Conservation (phyloP, 2,113 vertebrate species). For the Tringa solitaria region DNA sequence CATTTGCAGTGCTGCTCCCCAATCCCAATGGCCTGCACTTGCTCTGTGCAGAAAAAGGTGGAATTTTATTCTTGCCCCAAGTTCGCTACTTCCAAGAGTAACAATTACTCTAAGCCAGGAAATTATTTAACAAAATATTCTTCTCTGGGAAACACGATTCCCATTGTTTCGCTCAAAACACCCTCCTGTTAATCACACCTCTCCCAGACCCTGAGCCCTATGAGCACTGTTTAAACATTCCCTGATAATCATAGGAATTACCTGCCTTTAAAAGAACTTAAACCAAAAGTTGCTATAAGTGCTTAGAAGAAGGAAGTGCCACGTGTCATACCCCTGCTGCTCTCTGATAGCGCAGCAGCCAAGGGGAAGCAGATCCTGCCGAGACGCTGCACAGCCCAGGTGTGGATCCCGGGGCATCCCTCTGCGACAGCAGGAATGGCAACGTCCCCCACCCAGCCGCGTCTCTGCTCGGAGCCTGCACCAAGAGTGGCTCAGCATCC, state of each 20-base stretch:
- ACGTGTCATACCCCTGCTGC: accelerated
- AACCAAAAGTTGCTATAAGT: not conserved
- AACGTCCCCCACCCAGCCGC: accelerated
- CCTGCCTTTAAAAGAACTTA: not conserved
- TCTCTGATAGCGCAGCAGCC: not conserved
- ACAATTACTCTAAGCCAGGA: not conserved
- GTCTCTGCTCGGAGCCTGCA: not conserved
- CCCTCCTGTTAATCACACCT: not conserved
- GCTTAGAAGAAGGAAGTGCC: accelerated
- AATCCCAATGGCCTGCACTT: not conserved
- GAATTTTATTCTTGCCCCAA: not conserved
- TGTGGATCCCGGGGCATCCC: no score
- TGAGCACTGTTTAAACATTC: not conserved
- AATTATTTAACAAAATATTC: not conserved
- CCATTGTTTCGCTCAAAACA: not conserved
- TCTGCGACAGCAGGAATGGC: not conserved
- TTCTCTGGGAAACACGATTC: not conserved
- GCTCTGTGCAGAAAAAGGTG: not conserved
- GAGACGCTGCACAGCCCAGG: accelerated
- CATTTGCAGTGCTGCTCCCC: not conserved
- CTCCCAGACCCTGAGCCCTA: not conserved
- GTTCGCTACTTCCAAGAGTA: not conserved
- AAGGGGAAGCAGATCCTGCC: not conserved
- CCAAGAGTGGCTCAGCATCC: not conserved
- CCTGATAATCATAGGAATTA: not conserved